Evolutionary conservation across 1,140 invertebrate species (phyloP), one percentile per base, ranked within the genome.

Genomic region (Chironomus tepperi): DNA sequence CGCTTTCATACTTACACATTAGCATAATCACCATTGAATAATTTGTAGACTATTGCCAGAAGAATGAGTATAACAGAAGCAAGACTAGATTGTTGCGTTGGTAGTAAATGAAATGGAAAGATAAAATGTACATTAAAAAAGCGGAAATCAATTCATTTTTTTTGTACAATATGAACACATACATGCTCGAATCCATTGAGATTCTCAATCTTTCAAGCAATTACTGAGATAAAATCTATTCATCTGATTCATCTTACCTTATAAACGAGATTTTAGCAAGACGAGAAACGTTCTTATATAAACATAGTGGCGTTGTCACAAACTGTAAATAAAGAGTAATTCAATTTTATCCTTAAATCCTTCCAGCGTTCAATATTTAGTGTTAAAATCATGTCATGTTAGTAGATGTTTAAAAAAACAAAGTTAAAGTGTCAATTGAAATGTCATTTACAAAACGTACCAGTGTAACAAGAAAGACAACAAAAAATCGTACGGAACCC

Each of bases 261-360:
- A 92, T 81, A 75, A 94, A 89, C 3, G 91, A 92, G 42, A 91
- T 91, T 81, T 93, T 91, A 16, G 91, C 90, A 47, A 96, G 83
- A 76, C 88, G 86, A 0, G 91, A 89, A 73, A 96, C 89, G 80
- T 95, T 90, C 80, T 89, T 88, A 78, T 93, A 93, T 7, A 95
- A 83, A 76, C 93, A 95, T 9, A 96, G 84, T 2, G 94, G 94
- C 75, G 95, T 85, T 0, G 91, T 93, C 76, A 95, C 83, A 74
- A 80, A 81, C 42, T 70, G n/a, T 18, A 18, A 70, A 57, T 12
- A 10, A 19, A 70, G n/a, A n/a, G 65, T n/a, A 57, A 57, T n/a
- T 57, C 47, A 57, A n/a, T 57, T 15, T 57, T 34, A 34, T 34
- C 24, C 24, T 34, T 34, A 34, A 34, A 1, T 34, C 24, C 5